Conservation (phyloP, 2,888 invertebrate species). For the Pammene aurita region DNA sequence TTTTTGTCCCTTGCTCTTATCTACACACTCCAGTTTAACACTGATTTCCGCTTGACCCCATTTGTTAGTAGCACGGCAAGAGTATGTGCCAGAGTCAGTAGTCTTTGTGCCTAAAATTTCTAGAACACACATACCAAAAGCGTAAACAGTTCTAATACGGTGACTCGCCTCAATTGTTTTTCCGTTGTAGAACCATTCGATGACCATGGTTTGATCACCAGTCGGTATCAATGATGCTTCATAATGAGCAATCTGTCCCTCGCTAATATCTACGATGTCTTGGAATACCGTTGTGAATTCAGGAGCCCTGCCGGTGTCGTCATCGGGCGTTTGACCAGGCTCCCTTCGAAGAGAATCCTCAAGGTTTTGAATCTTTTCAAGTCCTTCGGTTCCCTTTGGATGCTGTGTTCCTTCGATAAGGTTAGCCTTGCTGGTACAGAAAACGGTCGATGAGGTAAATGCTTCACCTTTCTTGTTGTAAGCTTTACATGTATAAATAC, state of each 20-base stretch:
- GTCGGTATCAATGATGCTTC: conserved; percentile 98
- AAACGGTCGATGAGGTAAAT: conserved; percentile 94
- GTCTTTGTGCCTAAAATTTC: conserved; percentile 97
- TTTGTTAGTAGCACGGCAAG: conserved; percentile 94
- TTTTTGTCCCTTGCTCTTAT: conserved; percentile 92
- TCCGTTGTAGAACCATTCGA: conserved; percentile 98
- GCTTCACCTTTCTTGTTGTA: conserved; percentile 95
- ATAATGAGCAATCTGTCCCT: conserved; percentile 98
- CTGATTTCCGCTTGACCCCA: conserved; percentile 95
- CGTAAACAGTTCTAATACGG: conserved; percentile 95
- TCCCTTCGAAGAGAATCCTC: conserved; percentile 92
- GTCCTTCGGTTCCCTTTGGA: conserved; percentile 96
- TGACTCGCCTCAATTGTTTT: conserved; percentile 94
- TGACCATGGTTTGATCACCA: conserved; percentile 96
- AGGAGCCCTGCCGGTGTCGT: conserved; percentile 92
- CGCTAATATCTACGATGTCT: conserved; percentile 91
- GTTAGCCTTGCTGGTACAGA: conserved; percentile 91
- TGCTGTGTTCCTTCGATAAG: conserved; percentile 95
- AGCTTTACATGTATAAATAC: conserved; percentile 96
- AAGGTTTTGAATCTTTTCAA: conserved; percentile 94
- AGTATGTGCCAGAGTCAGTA: conserved; percentile 95
- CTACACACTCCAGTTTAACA: conserved; percentile 91
- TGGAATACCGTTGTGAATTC: conserved; percentile 94
- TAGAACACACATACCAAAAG: conserved; percentile 98
- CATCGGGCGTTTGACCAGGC: conserved; percentile 86